Percentiles rank a stretch among this genome's conserved stretches.
Evolutionary conservation across 2,797 vertebrate genomes (phyloP).

Genomic region (Leucoraja ocellata): DNA sequence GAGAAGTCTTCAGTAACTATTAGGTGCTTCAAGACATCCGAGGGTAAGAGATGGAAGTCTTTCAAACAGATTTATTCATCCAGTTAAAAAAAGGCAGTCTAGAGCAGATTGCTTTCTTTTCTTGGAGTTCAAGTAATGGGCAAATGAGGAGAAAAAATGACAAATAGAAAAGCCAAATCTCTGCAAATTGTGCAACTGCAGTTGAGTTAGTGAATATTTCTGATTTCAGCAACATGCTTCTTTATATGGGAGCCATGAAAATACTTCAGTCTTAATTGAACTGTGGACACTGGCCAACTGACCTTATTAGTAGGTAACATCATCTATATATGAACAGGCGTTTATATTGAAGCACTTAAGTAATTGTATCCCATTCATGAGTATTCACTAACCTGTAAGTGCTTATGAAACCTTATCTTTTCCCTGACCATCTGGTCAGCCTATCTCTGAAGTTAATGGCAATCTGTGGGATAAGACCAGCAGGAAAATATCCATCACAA

Average conservation of each 20-base stretch:
- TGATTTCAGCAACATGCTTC: not conserved
- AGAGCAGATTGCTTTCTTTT: not conserved
- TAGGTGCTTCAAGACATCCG: too few relatives aligned
- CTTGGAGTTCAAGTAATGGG: too few relatives aligned
- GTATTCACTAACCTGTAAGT: constrained; percentile 43
- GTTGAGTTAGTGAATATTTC: not conserved
- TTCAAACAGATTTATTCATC: too few relatives aligned
- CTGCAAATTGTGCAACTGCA: not conserved
- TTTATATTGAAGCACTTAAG: constrained; percentile 35
- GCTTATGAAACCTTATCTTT: constrained; percentile 41
- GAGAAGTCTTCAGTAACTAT: too few relatives aligned
- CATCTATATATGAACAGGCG: constrained; percentile 18
- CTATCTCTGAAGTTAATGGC: constrained; percentile 40
- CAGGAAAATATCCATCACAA: constrained; percentile 44
- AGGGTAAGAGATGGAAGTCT: too few relatives aligned
- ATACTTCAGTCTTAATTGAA: not conserved
- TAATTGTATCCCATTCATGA: constrained; percentile 41
- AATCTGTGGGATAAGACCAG: constrained; percentile 41
- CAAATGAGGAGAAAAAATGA: not conserved
- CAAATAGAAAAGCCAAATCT: not conserved
- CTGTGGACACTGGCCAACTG: not conserved
- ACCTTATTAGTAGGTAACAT: constrained; percentile 8
- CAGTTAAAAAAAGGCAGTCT: not conserved
- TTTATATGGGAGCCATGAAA: not conserved
- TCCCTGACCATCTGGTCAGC: constrained; percentile 44